Percentiles rank a stretch among this genome's conserved stretches.
Conservation (phyloP, 2,797 vertebrate species). For the Synaphobranchus kaupii region DNA sequence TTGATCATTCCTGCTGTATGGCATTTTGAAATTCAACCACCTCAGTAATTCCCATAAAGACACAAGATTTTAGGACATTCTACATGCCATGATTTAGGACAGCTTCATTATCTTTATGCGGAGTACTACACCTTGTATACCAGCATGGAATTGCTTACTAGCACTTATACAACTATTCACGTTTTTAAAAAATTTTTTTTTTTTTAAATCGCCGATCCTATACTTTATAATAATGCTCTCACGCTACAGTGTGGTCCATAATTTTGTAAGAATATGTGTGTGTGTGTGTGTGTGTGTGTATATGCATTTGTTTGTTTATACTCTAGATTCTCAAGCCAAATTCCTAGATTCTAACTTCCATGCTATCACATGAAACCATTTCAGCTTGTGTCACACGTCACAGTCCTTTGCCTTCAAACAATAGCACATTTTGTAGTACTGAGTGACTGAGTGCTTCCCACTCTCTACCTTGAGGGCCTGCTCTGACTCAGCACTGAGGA, state of each 20-base stretch:
- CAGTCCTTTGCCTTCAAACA: neutral
- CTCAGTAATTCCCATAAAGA: constrained; percentile 49
- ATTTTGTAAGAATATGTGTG: constrained; percentile 39
- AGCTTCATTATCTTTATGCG: constrained; percentile 62
- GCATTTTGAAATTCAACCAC: constrained; percentile 45
- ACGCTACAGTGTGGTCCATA: constrained; percentile 42
- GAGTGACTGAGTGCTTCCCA: neutral
- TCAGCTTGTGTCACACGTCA: neutral
- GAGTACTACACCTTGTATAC: constrained; percentile 70
- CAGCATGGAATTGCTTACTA: constrained; percentile 67
- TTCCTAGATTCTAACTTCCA: neutral
- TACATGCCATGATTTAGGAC: constrained; percentile 51
- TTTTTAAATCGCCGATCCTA: constrained; percentile 54
- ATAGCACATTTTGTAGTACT: neutral
- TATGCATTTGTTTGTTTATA: neutral
- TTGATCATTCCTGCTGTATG: constrained; percentile 22
- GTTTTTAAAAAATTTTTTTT: constrained; percentile 57
- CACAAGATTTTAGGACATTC: constrained; percentile 36
- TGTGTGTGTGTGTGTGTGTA: neutral
- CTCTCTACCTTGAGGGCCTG: neutral
- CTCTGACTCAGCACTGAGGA: constrained; percentile 15
- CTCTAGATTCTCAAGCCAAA: neutral
- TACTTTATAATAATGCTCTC: constrained; percentile 55
- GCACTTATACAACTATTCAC: constrained; percentile 25
- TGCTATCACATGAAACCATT: neutral